Evolutionary conservation across 2,888 invertebrate species (phyloP), one percentile per base, ranked within the genome.

Genomic region (Bombyx huttoni): DNA sequence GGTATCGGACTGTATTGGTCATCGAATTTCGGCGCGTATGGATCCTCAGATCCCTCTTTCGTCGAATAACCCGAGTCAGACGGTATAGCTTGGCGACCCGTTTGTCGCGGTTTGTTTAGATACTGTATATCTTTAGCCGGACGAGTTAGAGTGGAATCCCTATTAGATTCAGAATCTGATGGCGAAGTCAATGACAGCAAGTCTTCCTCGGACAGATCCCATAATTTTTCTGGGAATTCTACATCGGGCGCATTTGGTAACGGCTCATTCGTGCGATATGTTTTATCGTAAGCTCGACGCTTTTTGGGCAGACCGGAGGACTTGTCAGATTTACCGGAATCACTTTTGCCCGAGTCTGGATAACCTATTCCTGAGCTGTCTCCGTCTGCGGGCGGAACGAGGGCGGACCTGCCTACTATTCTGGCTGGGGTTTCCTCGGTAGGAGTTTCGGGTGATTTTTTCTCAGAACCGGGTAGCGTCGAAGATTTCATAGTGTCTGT

Each of bases 241-340:
- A 92, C 90, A 57, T 92, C 90, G 47, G 96, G 95, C 68, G 92
- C 91, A 60, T 91, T 90, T 0, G 91, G 89, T 60, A 96, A 80
- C 51, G 96, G 96, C 83, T 97, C 96, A 71, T 95, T 89, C 9
- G 96, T 97, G 61, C 93, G 90, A 77, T 97, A 97, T 51, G 92
- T 92, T 78, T 91, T 93, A 71, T 96, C 96, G 75, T 96, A 96
- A 61, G 89, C 91, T 61, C 93, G 89, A 63, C 92, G 90, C 75
- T 93, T 93, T 81, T 92, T 93, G 1, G 67, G 64, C 49, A 68
- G 55, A 47, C 58, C 62, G 8, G 89, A 82, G 51, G 89, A 86
- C 61, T 89, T 89, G 56, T 90, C 90, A 10, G 83, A 86, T 68
- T 89, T 90, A 13, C 75, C 78, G 1, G 85, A 83, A 57, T 89